Conservation (phyloP, 2,888 invertebrate genomes). For the Caenorhabditis virilis region DNA sequence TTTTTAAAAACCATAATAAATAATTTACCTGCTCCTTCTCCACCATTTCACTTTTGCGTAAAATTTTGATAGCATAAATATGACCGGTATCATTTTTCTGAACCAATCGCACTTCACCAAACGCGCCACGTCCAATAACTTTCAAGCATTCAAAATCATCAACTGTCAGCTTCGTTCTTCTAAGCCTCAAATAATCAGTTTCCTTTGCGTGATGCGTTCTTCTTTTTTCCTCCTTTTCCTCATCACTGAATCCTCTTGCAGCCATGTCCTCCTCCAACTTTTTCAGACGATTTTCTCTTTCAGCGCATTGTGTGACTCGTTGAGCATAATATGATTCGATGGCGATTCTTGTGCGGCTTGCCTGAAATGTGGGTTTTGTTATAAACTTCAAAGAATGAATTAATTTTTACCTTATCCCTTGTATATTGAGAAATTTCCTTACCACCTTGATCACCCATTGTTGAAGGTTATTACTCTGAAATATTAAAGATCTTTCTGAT, state of each 20-base stretch:
- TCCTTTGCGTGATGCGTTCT: conserved; percentile 96
- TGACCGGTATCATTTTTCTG: conserved; percentile 99
- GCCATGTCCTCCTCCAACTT: conserved; percentile 89
- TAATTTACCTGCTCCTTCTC: conserved; percentile 88
- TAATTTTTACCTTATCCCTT: conserved; percentile 58
- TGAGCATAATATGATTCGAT: conserved; percentile 99
- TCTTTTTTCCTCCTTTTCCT: conserved; percentile 84
- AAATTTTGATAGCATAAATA: conserved; percentile 99
- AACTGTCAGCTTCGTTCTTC: conserved; percentile 79
- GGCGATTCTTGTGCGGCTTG: conserved; percentile 90
- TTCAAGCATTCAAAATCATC: conserved; percentile 98
- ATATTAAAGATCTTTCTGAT: no score
- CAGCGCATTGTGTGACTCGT: conserved; percentile 86
- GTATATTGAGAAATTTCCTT: conserved; percentile 58
- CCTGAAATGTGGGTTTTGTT: conserved; percentile 36
- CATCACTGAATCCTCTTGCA: conserved; percentile 77
- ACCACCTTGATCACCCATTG: no score
- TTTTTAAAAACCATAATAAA: no score
- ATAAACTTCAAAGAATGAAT: no score
- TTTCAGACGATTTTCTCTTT: conserved; percentile 82
- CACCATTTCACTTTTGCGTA: conserved; percentile 96
- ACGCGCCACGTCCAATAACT: conserved; percentile 75
- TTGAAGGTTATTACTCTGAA: no score
- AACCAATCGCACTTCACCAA: conserved; percentile 83
- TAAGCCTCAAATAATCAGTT: conserved; percentile 94